A percentile compares a stretch with the other conserved stretches of the same genome.
Evolutionary conservation across 2,888 invertebrate species (phyloP).

Genomic region (Pollenia griseotomentosa): DNA sequence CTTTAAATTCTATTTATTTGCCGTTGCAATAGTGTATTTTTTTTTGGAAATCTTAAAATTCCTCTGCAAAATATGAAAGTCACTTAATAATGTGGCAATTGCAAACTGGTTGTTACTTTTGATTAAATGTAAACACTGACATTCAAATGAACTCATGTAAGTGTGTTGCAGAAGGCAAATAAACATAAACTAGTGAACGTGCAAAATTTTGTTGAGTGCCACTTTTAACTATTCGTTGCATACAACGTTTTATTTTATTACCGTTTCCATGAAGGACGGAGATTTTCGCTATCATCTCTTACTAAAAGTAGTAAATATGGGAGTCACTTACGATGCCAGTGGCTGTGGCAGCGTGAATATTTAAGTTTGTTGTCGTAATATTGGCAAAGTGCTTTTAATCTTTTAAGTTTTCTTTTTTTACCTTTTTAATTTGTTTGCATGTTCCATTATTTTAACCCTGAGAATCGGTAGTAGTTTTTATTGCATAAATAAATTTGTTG

Average conservation of each 20-base stretch:
- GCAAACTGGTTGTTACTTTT: no score
- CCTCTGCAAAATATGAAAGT: no score
- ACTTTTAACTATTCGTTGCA: constrained; percentile 23
- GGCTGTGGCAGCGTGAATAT: constrained; percentile 22
- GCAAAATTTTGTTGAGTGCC: background rate
- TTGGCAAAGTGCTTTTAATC: constrained; percentile 23
- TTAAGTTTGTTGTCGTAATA: constrained; percentile 30
- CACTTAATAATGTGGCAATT: no score
- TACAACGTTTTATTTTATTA: background rate
- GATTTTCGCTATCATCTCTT: background rate
- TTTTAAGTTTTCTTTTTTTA: background rate
- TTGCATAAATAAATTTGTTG: constrained; percentile 31
- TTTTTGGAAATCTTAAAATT: no score
- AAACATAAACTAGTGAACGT: background rate
- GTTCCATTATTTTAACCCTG: constrained; percentile 1
- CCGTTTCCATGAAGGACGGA: background rate
- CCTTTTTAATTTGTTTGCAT: background rate
- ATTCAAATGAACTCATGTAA: background rate
- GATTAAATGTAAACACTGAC: background rate
- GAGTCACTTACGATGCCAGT: constrained; percentile 22
- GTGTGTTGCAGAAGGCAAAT: background rate
- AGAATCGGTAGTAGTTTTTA: constrained; percentile 21
- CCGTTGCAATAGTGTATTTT: no score
- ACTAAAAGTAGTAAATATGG: background rate
- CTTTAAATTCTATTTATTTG: no score